Evolutionary conservation across 2,113 vertebrate species (phyloP).

Genomic region (Cavia aperea): DNA sequence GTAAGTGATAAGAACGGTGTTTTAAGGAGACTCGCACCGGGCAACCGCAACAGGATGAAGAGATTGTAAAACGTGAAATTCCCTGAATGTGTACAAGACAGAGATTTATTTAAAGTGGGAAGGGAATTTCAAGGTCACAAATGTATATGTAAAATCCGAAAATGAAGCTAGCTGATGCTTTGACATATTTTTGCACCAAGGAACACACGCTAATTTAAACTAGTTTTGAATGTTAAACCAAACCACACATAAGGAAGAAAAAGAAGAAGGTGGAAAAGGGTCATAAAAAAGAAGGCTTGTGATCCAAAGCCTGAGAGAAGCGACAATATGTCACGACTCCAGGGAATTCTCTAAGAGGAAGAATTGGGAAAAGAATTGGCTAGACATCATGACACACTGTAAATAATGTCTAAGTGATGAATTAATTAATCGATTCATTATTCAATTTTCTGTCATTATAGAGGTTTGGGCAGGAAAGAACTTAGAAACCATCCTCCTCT

Average conservation of each 20-base stretch:
- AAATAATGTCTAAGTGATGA: not conserved
- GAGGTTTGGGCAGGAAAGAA: not conserved
- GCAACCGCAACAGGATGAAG: not conserved
- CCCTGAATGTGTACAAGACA: not conserved
- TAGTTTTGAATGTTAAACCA: slow-evolving; percentile 4
- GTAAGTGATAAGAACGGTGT: not conserved
- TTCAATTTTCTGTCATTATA: not conserved
- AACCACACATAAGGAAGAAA: not conserved
- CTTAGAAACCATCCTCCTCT: not conserved
- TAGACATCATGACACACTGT: not conserved
- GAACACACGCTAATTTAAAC: not conserved
- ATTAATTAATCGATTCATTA: not conserved
- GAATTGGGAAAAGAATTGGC: not conserved
- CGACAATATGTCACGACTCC: not conserved
- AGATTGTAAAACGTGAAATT: not conserved
- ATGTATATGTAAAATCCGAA: not conserved
- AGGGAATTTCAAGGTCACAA: not conserved
- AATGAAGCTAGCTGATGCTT: not conserved
- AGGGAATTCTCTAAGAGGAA: not conserved
- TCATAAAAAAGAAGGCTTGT: not conserved
- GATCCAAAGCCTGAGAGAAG: not conserved
- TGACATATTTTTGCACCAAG: not conserved
- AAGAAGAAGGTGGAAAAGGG: accelerated
- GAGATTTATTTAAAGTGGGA: not conserved
- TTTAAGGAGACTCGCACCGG: not conserved